phyloP scores from a whole-genome alignment of 2,888 invertebrate genomes.

The Apodemia hepburni region DNA sequence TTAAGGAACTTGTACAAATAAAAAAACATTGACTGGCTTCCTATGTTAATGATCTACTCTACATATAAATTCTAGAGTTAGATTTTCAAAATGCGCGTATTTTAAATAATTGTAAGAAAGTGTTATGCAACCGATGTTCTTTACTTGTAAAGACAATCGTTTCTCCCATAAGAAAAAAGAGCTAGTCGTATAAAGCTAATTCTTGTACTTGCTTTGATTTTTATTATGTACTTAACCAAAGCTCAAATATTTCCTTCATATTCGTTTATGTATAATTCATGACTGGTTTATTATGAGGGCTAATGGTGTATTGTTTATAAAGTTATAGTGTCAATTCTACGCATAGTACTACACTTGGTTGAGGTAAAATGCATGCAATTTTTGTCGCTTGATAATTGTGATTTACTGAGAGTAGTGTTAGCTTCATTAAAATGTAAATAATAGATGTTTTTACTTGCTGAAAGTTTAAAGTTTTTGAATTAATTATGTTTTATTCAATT shows the following conservation, averaged over 20 bases:
- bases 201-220: neutral
- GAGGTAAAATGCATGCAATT: slow-evolving; percentile 74
- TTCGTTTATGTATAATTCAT: slow-evolving; percentile 44
- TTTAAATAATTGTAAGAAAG: too few relatives aligned
- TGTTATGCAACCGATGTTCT: too few relatives aligned
- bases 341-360: slow-evolving; percentile 66
- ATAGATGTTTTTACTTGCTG: neutral
- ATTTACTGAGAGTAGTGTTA: slow-evolving; percentile 33
- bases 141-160: too few relatives aligned
- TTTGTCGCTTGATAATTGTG: slow-evolving; percentile 50
- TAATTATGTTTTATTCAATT: neutral
- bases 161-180: too few relatives aligned
- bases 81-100: too few relatives aligned
- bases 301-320: slow-evolving; percentile 45
- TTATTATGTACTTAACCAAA: slow-evolving; percentile 38
- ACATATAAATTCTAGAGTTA: too few relatives aligned
- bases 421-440: slow-evolving; percentile 13
- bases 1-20: too few relatives aligned
- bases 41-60: too few relatives aligned
- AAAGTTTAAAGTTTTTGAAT: neutral
- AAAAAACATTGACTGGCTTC: too few relatives aligned
- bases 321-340: slow-evolving; percentile 54
- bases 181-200: neutral
- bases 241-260: slow-evolving; percentile 38
- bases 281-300: slow-evolving; percentile 37